Conservation (phyloP, 2,888 invertebrate species). For the Eristalinus aeneus region DNA sequence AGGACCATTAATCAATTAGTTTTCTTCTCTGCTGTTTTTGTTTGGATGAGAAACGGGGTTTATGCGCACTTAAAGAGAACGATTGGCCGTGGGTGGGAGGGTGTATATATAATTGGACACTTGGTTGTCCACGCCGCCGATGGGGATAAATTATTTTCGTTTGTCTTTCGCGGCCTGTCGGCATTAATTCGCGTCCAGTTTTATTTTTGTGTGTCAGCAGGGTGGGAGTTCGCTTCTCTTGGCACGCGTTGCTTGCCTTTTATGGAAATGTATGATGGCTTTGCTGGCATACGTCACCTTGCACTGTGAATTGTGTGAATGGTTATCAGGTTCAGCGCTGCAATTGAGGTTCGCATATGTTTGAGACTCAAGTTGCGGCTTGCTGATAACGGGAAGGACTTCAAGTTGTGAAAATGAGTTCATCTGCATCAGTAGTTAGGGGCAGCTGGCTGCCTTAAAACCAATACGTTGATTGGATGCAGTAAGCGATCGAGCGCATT, state of each 20-base stretch:
- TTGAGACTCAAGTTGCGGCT: not conserved
- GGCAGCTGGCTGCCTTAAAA: too few species aligned
- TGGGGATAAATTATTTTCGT: slow-evolving; percentile 8
- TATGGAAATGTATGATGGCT: not conserved
- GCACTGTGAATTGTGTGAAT: not conserved
- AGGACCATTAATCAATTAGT: slow-evolving; percentile 34
- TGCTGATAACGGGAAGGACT: too few species aligned
- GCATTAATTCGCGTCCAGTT: not conserved
- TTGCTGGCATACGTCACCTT: not conserved
- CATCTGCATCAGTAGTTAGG: too few species aligned
- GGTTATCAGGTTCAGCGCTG: not conserved
- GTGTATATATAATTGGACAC: slow-evolving; percentile 1
- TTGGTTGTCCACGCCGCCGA: not conserved
- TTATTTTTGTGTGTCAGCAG: not conserved
- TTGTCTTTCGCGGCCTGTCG: not conserved
- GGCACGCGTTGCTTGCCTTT: not conserved
- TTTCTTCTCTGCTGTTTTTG: slow-evolving; percentile 8
- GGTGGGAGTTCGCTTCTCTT: not conserved
- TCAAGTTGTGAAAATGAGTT: too few species aligned
- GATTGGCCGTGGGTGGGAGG: slow-evolving; percentile 1
- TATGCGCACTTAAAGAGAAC: slow-evolving; percentile 36
- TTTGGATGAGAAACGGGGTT: not conserved
- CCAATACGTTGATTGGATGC: too few species aligned
- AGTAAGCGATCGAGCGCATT: too few species aligned
- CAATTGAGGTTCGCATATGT: not conserved